Evolutionary conservation across 1,140 invertebrate species (phyloP), one percentile per base, ranked within the genome.

Genomic region (Lordiphosa stackelbergi): DNA sequence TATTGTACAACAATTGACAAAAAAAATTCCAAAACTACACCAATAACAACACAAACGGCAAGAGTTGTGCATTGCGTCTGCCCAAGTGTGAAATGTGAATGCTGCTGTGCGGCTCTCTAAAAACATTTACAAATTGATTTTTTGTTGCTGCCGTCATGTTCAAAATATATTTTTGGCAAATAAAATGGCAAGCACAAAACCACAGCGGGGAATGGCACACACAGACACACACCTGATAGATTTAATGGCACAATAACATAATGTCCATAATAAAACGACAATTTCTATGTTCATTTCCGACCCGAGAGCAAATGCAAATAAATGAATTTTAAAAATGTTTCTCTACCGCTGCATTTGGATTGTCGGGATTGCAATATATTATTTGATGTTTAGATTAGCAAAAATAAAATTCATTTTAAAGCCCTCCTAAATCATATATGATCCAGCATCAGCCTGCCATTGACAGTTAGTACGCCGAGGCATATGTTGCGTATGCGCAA

Each of bases 121-220:
- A 79, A 81, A 79, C 74, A 81, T 79, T 79, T 81, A 81, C 75
- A 79, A 79, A 79, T 79, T 79, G 75, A 78, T 78, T 78, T 77
- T 73, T 77, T 77, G 73, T 63, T 70, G 61, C 53, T 40, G 46
- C 54, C 47, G 49, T 53, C 49, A 53, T 49, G 49, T 56, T 59
- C 47, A 12, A 52, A 41, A 62, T 36, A 63, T 51, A 31, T 45
- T 55, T 72, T 55, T 69, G 55, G 64, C 59, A 69, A 69, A 65
- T 64, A 69, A 72, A 75, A 63, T 43, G 47, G 49, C 36, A 35
- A 24, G 41, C 38, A 54, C 58, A 62, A 54, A 66, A 62, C 74
- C 75, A 63, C 75, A 81, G 52, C 41, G 62, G 74, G 66, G 75
- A 72, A 53, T 38, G 43, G 35, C 38, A 22, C 13, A 42, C 41